Evolutionary conservation across 2,113 vertebrate genomes (phyloP).

Genomic region (Corythaeola cristata): DNA sequence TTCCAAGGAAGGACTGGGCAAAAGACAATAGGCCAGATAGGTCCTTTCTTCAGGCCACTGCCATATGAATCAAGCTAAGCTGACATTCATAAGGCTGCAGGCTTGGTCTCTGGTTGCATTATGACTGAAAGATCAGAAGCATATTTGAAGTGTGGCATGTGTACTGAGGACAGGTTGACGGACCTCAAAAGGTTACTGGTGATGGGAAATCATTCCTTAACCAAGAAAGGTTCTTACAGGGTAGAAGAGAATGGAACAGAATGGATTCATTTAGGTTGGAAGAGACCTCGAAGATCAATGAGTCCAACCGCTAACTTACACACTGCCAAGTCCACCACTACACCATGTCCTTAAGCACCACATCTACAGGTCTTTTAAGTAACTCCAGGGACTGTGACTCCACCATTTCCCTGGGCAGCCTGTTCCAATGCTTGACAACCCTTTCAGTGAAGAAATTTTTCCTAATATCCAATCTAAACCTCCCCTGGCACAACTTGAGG

Average conservation of each 20-base stretch:
- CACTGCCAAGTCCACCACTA: too few relatives aligned
- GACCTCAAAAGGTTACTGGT: background rate
- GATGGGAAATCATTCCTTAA: background rate
- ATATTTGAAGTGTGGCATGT: background rate
- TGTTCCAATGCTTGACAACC: too few relatives aligned
- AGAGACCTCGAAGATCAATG: too few relatives aligned
- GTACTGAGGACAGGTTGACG: background rate
- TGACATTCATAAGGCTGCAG: background rate
- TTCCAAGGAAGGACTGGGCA: background rate
- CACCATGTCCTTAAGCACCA: too few relatives aligned
- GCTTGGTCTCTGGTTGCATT: background rate
- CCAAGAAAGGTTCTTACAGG: background rate
- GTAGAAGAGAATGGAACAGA: background rate
- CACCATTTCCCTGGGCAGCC: too few relatives aligned
- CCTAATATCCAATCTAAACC: too few relatives aligned
- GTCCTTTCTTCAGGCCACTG: background rate
- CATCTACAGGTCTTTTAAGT: too few relatives aligned
- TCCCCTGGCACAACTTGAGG: too few relatives aligned
- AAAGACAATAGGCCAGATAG: background rate
- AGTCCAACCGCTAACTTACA: too few relatives aligned
- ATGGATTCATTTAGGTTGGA: too few relatives aligned
- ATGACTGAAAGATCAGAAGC: background rate
- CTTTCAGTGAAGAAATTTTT: too few relatives aligned
- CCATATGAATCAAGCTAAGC: background rate
- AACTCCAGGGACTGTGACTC: too few relatives aligned